Evolutionary conservation across 2,797 vertebrate species (phyloP).

Genomic region (Knipowitschia caucasica): DNA sequence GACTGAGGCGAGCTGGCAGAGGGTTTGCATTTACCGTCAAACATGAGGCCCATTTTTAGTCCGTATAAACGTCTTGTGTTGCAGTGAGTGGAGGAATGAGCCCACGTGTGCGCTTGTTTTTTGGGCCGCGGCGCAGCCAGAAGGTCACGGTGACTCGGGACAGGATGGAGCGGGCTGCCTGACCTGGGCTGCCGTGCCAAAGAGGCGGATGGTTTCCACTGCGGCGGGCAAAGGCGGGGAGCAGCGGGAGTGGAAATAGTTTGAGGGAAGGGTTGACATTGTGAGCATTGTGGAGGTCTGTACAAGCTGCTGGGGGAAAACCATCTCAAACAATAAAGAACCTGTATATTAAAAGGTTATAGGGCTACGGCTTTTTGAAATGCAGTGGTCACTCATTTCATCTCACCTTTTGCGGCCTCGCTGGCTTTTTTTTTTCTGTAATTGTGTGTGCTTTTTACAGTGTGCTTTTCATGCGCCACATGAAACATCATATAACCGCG

Average conservation of each 20-base stretch:
- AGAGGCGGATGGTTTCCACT: slow-evolving; percentile 1
- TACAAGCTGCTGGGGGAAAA: too few species aligned
- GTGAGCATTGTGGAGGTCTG: too few species aligned
- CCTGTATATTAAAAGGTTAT: too few species aligned
- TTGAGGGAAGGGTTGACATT: too few species aligned
- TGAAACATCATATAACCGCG: too few species aligned
- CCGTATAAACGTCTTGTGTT: slow-evolving; percentile 41
- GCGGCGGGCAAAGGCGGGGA: slow-evolving; percentile 22
- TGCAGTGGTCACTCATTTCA: too few species aligned
- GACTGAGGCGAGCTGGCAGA: slow-evolving; percentile 58
- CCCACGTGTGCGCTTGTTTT: slow-evolving; percentile 52
- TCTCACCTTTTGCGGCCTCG: too few species aligned
- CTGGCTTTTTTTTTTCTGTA: too few species aligned
- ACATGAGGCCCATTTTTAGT: slow-evolving; percentile 1
- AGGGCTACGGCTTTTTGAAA: too few species aligned
- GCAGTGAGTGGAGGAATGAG: slow-evolving; percentile 41
- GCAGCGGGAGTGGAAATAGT: slow-evolving; percentile 8
- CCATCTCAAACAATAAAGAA: too few species aligned
- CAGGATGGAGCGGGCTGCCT: slow-evolving; percentile 33
- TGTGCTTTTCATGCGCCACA: too few species aligned
- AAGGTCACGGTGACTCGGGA: slow-evolving; percentile 63
- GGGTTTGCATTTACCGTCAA: slow-evolving; percentile 36
- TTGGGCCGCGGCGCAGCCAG: slow-evolving; percentile 37
- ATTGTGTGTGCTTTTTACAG: too few species aligned
- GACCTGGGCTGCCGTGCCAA: slow-evolving; percentile 45